Evolutionary conservation across 2,888 invertebrate species (phyloP).

Genomic region (Nycteola revayana): DNA sequence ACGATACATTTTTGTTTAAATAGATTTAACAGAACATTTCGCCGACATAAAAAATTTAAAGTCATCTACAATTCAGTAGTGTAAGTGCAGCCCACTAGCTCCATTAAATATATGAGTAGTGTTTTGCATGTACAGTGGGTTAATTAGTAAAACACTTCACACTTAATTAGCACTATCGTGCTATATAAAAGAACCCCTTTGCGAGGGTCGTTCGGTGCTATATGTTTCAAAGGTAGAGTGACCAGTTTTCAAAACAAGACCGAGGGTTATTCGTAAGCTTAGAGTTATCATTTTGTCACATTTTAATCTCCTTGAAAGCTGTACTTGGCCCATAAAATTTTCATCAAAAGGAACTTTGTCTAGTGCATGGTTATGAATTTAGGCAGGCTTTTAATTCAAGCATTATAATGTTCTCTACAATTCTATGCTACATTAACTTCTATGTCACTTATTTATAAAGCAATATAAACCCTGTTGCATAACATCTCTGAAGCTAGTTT

Average conservation of each 20-base stretch:
- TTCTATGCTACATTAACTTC: no score
- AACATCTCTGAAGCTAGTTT: no score
- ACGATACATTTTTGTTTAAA: no score
- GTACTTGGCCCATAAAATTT: slow-evolving; percentile 12
- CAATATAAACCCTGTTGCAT: no score
- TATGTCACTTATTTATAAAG: no score
- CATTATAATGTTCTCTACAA: no score
- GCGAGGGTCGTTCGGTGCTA: slow-evolving; percentile 21
- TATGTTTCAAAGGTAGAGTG: slow-evolving; percentile 36
- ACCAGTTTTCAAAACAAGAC: slow-evolving; percentile 36
- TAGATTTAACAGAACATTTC: no score
- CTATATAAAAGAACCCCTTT: slow-evolving; percentile 46
- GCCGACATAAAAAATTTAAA: no score
- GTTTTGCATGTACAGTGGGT: slow-evolving; percentile 42
- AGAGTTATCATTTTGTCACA: slow-evolving; percentile 17
- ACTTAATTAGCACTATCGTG: slow-evolving; percentile 54
- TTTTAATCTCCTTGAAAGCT: slow-evolving; percentile 21
- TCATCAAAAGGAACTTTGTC: slow-evolving; percentile 14
- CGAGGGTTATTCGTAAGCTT: slow-evolving; percentile 21
- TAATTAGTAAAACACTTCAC: slow-evolving; percentile 56
- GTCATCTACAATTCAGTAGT: no score
- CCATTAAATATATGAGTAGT: slow-evolving; percentile 40
- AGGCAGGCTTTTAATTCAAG: no score
- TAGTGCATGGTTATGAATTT: slow-evolving; percentile 8
- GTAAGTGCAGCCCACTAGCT: slow-evolving; percentile 37